A percentile compares a stretch with the other conserved stretches of the same genome.
Conservation (phyloP, 2,888 invertebrate species). For the Dysmachus trigonus region DNA sequence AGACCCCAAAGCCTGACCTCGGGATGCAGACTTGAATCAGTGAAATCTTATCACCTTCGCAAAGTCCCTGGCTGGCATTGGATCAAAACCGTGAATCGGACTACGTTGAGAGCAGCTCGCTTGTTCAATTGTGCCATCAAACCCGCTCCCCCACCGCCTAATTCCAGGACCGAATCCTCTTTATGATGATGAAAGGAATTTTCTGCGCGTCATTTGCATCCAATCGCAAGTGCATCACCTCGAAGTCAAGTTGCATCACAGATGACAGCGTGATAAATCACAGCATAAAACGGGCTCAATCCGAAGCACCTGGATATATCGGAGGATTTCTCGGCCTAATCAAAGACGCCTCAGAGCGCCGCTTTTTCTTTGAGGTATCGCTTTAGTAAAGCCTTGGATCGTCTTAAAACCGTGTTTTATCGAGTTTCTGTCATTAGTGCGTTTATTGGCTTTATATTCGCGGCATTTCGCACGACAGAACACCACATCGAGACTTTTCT, state of each 20-base stretch:
- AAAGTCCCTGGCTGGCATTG: neutral
- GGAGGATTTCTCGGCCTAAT: neutral
- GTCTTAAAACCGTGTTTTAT: neutral
- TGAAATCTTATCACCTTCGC: constrained; percentile 1
- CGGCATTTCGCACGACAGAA: neutral
- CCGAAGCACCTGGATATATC: neutral
- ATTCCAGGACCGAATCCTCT: neutral
- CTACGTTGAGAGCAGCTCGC: neutral
- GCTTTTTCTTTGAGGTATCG: neutral
- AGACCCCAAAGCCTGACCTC: neutral
- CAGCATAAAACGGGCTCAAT: neutral
- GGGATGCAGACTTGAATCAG: neutral
- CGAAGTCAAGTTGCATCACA: neutral
- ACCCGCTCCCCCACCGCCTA: neutral
- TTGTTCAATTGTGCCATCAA: neutral
- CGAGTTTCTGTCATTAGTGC: neutral
- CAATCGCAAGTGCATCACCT: constrained; percentile 4
- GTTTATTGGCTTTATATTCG: neutral
- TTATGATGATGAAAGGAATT: constrained; percentile 8
- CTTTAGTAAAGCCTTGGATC: neutral
- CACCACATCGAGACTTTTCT: neutral
- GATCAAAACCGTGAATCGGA: neutral
- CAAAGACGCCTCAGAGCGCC: neutral
- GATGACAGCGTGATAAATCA: constrained; percentile 6
- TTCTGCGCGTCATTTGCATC: constrained; percentile 23